These are phyloP conservation scores for Epistrophe eligans DNA, from an alignment of 2,888 invertebrate genomes.

Conservation along the genomic window DNA sequence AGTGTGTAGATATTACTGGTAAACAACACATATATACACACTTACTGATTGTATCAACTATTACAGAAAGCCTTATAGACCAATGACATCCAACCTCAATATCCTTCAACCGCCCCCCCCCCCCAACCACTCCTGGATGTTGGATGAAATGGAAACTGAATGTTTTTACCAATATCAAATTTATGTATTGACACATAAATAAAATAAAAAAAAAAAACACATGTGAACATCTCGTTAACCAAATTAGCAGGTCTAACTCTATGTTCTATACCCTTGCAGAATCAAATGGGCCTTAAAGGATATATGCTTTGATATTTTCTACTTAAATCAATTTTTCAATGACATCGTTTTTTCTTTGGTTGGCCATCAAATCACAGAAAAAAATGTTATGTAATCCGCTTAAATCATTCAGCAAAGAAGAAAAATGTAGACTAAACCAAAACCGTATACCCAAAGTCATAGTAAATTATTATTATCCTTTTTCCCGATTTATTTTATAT, in stretches of 20 bases:
- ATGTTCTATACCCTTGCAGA: not conserved
- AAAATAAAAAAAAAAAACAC: not conserved
- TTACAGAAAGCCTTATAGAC: not conserved
- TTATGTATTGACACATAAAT: constrained; percentile 22
- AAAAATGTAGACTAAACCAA: constrained; percentile 11
- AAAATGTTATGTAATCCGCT: constrained; percentile 19
- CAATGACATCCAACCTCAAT: not conserved
- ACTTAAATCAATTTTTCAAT: constrained; percentile 48
- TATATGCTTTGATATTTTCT: not conserved
- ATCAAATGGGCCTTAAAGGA: not conserved
- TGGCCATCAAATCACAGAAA: constrained; percentile 13
- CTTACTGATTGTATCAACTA: not conserved
- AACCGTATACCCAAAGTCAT: not conserved
- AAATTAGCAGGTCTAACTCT: constrained; percentile 18
- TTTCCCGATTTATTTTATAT: not conserved
- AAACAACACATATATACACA: not conserved
- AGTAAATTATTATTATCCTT: constrained; percentile 15
- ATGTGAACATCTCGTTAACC: not conserved
- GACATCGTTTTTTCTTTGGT: not conserved
- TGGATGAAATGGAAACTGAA: constrained; percentile 43
- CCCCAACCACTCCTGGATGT: too few species aligned
- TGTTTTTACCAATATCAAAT: constrained; percentile 39
- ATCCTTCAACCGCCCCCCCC: not conserved
- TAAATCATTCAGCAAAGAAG: not conserved
- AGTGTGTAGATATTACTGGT: too few species aligned